Conservation (phyloP, 2,113 vertebrate species). For the Aptenodytes forsteri region DNA sequence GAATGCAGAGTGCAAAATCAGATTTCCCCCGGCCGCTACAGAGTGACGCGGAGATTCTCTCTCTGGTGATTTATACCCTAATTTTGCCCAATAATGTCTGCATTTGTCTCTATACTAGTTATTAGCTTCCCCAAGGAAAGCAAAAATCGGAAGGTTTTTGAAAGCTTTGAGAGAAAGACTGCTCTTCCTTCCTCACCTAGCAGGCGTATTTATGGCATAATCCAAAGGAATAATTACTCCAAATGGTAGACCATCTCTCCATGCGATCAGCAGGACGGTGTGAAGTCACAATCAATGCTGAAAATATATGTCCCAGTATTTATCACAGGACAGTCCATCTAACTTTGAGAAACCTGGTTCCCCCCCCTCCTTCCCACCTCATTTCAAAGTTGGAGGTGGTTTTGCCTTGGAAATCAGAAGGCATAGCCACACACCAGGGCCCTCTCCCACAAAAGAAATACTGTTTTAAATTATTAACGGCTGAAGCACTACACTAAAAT, state of each 20-base stretch:
- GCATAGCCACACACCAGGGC: not conserved
- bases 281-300: not conserved
- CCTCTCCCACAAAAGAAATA: not conserved
- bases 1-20: not conserved
- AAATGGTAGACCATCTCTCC: not conserved
- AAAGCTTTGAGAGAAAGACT: not conserved
- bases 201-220: not conserved
- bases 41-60: not conserved
- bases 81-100: conserved; percentile 1
- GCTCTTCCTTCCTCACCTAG: not conserved
- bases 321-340: not conserved
- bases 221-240: not conserved
- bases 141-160: not conserved
- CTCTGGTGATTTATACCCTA: conserved; percentile 35
- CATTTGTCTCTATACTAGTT: conserved; percentile 1
- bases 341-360: not conserved
- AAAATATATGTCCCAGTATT: not conserved
- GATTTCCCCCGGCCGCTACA: not conserved
- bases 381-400: not conserved
- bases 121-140: conserved; percentile 19
- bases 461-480: not conserved
- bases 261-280: not conserved
- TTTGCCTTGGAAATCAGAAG: not conserved
- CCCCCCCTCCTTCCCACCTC: not conserved
- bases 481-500: not conserved